Evolutionary conservation across 2,113 vertebrate species (phyloP), one percentile per base, ranked within the genome.

Genomic region (Urocolius indicus): DNA sequence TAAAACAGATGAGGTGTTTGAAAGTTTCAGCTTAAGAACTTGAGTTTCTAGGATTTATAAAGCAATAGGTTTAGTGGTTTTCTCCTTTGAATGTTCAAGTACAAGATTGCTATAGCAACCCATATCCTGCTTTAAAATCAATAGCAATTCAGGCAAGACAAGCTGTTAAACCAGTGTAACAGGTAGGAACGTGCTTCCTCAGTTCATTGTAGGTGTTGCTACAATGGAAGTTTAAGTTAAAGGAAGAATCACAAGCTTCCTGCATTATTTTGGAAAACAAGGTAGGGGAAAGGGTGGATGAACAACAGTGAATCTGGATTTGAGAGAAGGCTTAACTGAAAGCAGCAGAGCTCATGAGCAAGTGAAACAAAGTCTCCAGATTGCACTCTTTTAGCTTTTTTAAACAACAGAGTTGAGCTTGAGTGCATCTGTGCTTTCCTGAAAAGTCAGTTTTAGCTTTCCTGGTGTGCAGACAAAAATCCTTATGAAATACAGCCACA

Each of bases 51-150:
- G 75, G 54, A 85, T 66, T 80, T 80, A 69, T 51, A 59, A 68
- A 93, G 68, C 38, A 87, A 83, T 45, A 62, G 79, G 16, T 93
- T 92, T 86, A 73, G 55, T 7, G 2, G 17, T 49, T 84, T 29
- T 85, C 58, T 43, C 24, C 65, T 86, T 68, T 71, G n/a, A 87
- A 92, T 34, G 61, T 84, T 94, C 71, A 74, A 80, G 65, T 51
- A 80, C 73, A 92, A 27, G 41, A 52, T 90, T 95, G 90, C 87
- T 92, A 95, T 75, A 94, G 94, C 86, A 93, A 95, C 95, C 48
- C 68, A 13, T 24, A 81, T 59, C 52, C 27, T 81, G 8, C 61
- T 94, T 51, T 68, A 85, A 95, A 96, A 97, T 93, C 93, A 95
- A 96, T 88, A 95, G 29, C 92, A 85, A 84, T 95, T 94, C 58